A percentile compares a stretch with the other conserved stretches of the same genome.
phyloP scores from a whole-genome alignment of 2,888 invertebrate genomes.

The Oasisia sp. region DNA sequence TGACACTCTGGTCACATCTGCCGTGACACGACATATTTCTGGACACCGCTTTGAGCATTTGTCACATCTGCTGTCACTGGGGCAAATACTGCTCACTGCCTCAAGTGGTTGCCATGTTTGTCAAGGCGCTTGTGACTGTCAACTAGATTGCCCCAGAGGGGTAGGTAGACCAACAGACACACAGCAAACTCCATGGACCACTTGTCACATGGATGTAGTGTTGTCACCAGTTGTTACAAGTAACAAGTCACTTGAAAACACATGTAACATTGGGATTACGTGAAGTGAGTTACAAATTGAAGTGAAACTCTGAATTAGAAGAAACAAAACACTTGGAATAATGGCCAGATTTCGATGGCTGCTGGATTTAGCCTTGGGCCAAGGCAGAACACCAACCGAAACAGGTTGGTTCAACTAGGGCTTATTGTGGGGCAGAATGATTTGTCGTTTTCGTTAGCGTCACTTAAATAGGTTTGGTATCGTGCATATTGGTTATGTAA shows the following conservation, averaged over 20 bases:
- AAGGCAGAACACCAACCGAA: not conserved
- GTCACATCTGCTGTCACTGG: not conserved
- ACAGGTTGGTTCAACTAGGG: not conserved
- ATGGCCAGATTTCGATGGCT: not conserved
- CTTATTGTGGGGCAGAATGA: not conserved
- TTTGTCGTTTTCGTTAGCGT: not conserved
- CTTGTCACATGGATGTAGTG: not conserved
- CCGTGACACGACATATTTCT: not conserved
- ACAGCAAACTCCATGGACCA: not conserved
- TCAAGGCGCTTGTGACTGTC: not conserved
- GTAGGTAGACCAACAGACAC: not conserved
- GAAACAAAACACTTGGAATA: not conserved
- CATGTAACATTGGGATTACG: not conserved
- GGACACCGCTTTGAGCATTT: not conserved
- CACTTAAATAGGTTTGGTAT: not conserved
- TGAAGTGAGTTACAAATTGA: not conserved
- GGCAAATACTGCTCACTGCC: not conserved
- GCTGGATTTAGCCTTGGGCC: constrained; percentile 12
- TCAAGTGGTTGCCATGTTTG: not conserved
- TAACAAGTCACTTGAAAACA: not conserved
- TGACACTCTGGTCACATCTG: not conserved
- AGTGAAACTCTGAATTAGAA: not conserved
- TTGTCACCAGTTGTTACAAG: not conserved
- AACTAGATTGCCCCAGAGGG: not conserved
- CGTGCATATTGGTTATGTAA: too few relatives aligned